Base-by-base conservation (phyloP, 2,888 invertebrate species). In the Synergus umbraculus region DNA sequence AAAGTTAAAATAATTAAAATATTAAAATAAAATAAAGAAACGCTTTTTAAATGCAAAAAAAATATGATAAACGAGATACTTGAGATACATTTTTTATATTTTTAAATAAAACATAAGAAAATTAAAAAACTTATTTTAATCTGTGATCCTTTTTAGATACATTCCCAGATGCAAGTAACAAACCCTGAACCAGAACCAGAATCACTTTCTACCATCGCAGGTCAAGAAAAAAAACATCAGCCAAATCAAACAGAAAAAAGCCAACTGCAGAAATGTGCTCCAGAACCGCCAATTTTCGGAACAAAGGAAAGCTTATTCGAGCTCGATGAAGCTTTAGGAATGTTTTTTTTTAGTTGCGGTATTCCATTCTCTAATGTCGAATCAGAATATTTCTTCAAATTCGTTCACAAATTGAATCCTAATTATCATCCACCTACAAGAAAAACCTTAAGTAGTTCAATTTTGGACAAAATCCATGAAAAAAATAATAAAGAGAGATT, bases 371-470 rank as follows among this genome's bases (percentile, higher is more conserved):
- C 41, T 58, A 13, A 15, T 58, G 67, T 44, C 5, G 65, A 77
- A 60, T 44, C 43, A 18, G 15, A 77, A 49, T 29, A 77, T 60
- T 77, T 77, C 18, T 9, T 29, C 4, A 49, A 77, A 66, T 77
- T 77, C n/a, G 54, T 77, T 15, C 4, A 8, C 7, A 22, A 22
- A 15, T 49, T 77, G n/a, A 77, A 77, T 54, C 18, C 76, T 2
- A 29, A 76, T 1, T 79, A 60, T 29, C 65, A 76, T 18, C 41
- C 29, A 13, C 79, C 79, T 12, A 9, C 22, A 9, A 76, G 79
- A 15, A 15, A 37, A 22, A 65, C 66, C 12, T 41, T 79, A 37
- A 76, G 43, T 15, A 8, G 18, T 18, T 41, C 43, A 12, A 76
- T 79, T 66, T 43, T 66, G 10, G 10, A 76, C 8, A n/a, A 22